phyloP scores from a whole-genome alignment of 2,113 vertebrate species.

The Pseudonaja textilis region DNA sequence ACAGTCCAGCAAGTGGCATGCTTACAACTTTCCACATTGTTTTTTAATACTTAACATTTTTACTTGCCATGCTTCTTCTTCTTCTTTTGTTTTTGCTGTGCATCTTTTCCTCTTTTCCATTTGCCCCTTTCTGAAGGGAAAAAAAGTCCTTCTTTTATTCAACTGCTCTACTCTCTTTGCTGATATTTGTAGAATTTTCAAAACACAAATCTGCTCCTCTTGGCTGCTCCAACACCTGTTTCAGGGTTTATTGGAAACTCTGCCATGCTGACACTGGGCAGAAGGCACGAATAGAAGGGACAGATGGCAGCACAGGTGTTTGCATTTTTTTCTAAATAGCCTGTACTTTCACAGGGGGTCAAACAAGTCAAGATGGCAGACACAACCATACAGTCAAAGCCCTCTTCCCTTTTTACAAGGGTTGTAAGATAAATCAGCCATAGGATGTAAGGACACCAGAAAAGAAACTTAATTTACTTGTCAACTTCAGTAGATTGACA shows the following conservation, averaged over 20 bases:
- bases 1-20: no score
- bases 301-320: background rate
- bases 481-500: background rate
- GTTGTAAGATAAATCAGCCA: background rate
- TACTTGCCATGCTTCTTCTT: no score
- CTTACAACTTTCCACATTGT: no score
- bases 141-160: background rate
- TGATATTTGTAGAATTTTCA: background rate
- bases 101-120: background rate
- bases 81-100: background rate
- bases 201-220: background rate
- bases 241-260: background rate
- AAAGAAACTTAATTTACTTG: background rate
- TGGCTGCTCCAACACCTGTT: background rate
- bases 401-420: background rate
- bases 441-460: background rate
- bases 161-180: background rate
- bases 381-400: background rate
- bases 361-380: background rate
- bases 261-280: background rate
- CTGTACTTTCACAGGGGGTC: background rate
- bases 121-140: background rate
- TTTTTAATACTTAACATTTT: no score
- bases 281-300: background rate
- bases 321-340: background rate